Base-by-base conservation (phyloP, 2,888 invertebrate genomes). In the Pristionchus entomophagus region DNA sequence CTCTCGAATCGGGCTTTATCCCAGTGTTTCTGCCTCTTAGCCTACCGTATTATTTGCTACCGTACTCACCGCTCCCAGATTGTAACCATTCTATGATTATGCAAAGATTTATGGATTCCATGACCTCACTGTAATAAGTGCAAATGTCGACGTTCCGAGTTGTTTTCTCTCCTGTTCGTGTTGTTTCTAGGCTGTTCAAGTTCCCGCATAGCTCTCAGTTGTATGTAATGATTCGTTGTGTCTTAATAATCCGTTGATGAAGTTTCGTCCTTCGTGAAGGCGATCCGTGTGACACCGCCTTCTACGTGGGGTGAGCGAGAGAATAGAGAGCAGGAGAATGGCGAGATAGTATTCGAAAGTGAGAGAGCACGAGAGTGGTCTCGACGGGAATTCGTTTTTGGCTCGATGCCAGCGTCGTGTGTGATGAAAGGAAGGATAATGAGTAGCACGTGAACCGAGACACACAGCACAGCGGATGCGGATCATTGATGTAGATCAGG, bases 141-240 rank as follows among this genome's bases (percentile, higher is more conserved):
- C 78, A 78, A 78, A 49, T 78, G n/a, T 78, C 49, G 10, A 49
- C 26, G 49, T 78, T 78, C 38, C 78, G 78, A 78, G 78, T 78
- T 49, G 29, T 29, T 78, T 78, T n/a, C n/a, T n/a, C n/a, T n/a
- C n/a, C n/a, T n/a, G n/a, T n/a, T n/a, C 29, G 14, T 49, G 49
- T 78, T 78, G 78, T 78, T 45, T 29, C 78, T 78, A 78, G 78
- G 78, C n/a, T 78, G 78, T 73, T 73, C 41, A 45, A 73, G 38
- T 73, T 73, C 22, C 59, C 59, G 41, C 26, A 73, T 73, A 69
- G 69, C 69, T 69, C 38, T 69, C 38, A 38, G n/a, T 49, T 78
- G 69, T 69, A 38, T 49, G 78, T 78, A 78, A 78, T 78, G 38
- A 78, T 19, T 49, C 29, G 49, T 78, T 78, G 10, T 45, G 45